Base-by-base conservation (phyloP, 2,797 vertebrate species). In the Hippocampus kuda region DNA sequence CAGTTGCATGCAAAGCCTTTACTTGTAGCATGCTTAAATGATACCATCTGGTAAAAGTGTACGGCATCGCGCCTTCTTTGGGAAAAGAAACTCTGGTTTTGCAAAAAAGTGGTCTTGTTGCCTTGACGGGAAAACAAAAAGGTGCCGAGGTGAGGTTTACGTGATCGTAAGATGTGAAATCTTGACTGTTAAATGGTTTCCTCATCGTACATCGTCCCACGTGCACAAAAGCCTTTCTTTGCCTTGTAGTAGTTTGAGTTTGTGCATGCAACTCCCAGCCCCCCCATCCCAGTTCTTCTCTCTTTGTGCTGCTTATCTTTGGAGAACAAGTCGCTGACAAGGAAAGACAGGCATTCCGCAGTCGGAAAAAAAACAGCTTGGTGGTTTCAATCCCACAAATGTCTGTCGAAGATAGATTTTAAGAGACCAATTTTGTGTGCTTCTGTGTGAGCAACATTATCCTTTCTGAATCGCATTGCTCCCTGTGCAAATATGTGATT, bases 261-360 rank as follows among this genome's bases (percentile, higher is more conserved):
- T 63, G 30, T 22, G 61, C 24, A 30, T 20, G 22, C 41, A 24
- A 46, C 60, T 27, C 27, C 27, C 27, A 27, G 30, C 22, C 26
- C 18, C 65, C 66, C 44, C 44, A 38, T 7, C 34, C 34, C 34
- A 38, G 44, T 66, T 59, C 64, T 68, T 48, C 42, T 38, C 67
- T 65, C 70, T 73, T 70, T 26, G 62, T 44, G 61, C 61, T 66
- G 75, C 69, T 76, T 70, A 67, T 83, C 78, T 84, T 84, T 70
- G 51, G 81, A 78, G 77, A 66, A 79, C 75, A 75, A 72, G 72
- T 82, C 76, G 79, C 79, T 86, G 79, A 86, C 70, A 57, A 77
- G 75, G 71, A 70, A 61, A 79, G 68, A 79, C 71, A 68, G 75
- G 59, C 56, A 12, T 68, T 67, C 71, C 65, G 67, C 70, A n/a